Evolutionary conservation across 2,888 invertebrate species (phyloP).

Genomic region (Theretra japonica): DNA sequence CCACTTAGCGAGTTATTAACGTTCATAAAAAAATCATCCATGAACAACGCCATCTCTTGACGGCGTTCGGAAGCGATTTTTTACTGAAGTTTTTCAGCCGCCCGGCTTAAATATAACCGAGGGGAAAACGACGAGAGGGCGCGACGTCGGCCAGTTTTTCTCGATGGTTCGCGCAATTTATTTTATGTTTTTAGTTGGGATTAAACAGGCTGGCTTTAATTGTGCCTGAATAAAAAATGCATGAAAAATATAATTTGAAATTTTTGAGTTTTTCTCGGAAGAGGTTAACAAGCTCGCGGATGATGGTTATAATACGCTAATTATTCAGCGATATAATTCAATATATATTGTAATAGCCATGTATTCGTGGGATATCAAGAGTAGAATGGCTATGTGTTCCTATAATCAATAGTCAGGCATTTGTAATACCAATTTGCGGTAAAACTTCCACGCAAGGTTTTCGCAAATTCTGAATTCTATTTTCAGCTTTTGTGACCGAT

Average conservation of each 20-base stretch:
- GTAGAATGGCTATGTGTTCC: too few relatives aligned
- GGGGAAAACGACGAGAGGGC: constrained; percentile 63
- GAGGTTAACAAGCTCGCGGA: too few relatives aligned
- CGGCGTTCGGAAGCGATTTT: constrained; percentile 54
- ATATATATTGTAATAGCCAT: not conserved
- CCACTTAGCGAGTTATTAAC: constrained; percentile 4
- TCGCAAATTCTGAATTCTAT: too few relatives aligned
- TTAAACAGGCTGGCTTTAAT: not conserved
- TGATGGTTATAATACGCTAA: too few relatives aligned
- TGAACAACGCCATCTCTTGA: constrained; percentile 59
- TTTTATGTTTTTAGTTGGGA: not conserved
- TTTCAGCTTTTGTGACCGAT: too few relatives aligned
- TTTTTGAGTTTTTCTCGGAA: too few relatives aligned
- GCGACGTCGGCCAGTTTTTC: constrained; percentile 35
- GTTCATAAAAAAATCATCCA: constrained; percentile 39
- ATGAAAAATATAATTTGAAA: too few relatives aligned
- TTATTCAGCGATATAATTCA: not conserved
- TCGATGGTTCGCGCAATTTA: not conserved
- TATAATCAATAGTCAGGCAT: too few relatives aligned
- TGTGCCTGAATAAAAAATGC: not conserved
- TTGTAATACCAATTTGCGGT: too few relatives aligned
- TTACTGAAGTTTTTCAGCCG: constrained; percentile 53
- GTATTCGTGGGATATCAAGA: too few relatives aligned
- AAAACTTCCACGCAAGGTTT: too few relatives aligned
- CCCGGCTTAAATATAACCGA: not conserved